Evolutionary conservation across 1,140 invertebrate genomes (phyloP), one percentile per base, ranked within the genome.

Genomic region (Cotesia glomerata): DNA sequence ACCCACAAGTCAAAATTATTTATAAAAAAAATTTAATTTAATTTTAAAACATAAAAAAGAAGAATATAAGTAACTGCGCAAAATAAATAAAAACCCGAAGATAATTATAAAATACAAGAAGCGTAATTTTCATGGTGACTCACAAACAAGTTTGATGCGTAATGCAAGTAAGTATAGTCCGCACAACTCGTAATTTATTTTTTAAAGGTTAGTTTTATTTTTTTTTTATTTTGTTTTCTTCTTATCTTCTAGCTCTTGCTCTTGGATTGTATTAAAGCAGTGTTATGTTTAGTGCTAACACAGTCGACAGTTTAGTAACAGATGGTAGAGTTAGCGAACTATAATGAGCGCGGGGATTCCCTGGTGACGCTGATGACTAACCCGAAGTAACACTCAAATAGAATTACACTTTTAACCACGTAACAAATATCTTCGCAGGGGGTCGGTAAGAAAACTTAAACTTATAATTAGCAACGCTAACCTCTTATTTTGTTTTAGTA

Each of bases 101-200:
- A 62, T 64, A 71, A 71, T 71, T 71, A 71, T 71, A 71, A 71
- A 71, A 49, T 65, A 39, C 69, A 39, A 54, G 18, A 45, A 45
- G 49, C 36, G 63, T 52, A 66, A 72, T 72, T 72, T 34, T 56
- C 18, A 35, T 51, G 34, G 64, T 72, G 71, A 72, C 71, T 72
- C 71, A 72, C 67, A 56, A 72, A 72, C 71, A 39, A 72, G 71
- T 72, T 72, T 59, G 11, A 56, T 67, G 71, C 71, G 71, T 72
- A 72, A 72, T 67, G 56, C 63, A 49, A 65, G 36, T 51, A 49
- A 36, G 36, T 14, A 45, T 45, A 45, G 39, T 45, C 11, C 11
- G 11, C 39, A 2, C 26, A 26, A 26, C 26, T 26, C 26, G 26
- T 26, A 26, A 26, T 26, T 26, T 26, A 26, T 26, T 26, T 26